Evolutionary conservation across 1,140 invertebrate genomes (phyloP).

Genomic region (Phortica variegata): DNA sequence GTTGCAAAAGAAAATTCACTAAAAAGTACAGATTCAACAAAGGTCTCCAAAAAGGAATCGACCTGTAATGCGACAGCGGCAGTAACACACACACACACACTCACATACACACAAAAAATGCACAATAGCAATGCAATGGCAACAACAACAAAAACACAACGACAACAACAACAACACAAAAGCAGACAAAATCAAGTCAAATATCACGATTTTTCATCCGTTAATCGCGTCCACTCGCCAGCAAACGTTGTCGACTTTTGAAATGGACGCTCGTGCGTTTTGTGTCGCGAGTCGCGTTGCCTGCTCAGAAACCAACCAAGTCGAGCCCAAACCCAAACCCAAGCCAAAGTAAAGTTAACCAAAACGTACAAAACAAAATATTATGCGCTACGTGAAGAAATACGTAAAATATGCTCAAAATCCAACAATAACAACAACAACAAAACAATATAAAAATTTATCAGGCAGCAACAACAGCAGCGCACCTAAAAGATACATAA

Average conservation of each 20-base stretch:
- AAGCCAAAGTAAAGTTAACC: not conserved
- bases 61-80: conserved; percentile 3
- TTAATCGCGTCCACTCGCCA: conserved; percentile 53
- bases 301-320: conserved; percentile 49
- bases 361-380: not conserved
- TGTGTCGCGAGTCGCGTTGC: no score
- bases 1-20: not conserved
- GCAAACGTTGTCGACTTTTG: conserved; percentile 50
- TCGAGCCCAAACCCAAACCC: conserved; percentile 5
- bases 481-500: conserved; percentile 17
- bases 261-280: conserved; percentile 35
- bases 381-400: conserved; percentile 31
- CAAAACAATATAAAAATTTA: conserved; percentile 13
- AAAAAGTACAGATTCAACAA: not conserved
- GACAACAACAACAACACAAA: conserved; percentile 26
- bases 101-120: conserved; percentile 12
- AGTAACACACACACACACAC: no score
- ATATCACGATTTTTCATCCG: conserved; percentile 36
- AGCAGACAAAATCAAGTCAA: conserved; percentile 14
- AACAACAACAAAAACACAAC: conserved; percentile 38
- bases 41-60: conserved; percentile 7
- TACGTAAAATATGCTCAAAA: conserved; percentile 50
- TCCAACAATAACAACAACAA: conserved; percentile 24
- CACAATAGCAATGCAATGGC: conserved; percentile 21
- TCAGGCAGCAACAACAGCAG: not conserved